These are phyloP conservation scores for Acromyrmex charruanus DNA, from an alignment of 1,140 invertebrate species.

Conservation along the genomic window DNA sequence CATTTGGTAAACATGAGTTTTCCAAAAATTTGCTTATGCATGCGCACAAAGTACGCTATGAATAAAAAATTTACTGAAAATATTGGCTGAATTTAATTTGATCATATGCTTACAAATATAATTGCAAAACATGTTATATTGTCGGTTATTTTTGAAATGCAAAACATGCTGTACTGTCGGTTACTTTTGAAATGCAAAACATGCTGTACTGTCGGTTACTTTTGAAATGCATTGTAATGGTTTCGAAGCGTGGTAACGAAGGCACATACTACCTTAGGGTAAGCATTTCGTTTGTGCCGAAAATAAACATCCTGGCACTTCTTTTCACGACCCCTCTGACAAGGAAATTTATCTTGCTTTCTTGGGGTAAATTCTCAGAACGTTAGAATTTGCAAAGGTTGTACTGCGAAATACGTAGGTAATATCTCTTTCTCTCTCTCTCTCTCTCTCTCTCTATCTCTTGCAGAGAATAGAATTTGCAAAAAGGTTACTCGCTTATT, in stretches of 20 bases:
- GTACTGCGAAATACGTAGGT: background rate
- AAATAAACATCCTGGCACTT: conserved; percentile 68
- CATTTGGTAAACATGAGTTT: background rate
- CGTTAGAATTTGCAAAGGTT: conserved; percentile 39
- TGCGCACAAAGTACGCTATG: background rate
- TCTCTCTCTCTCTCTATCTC: too few relatives aligned
- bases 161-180: too few relatives aligned
- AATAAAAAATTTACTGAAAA: background rate
- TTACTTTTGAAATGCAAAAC: too few relatives aligned
- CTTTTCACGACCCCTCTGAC: conserved; percentile 59
- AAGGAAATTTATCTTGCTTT: conserved; percentile 20
- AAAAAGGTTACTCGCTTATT: background rate
- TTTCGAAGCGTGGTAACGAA: conserved; percentile 50
- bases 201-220: background rate
- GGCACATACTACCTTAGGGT: conserved; percentile 7
- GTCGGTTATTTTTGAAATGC: too few relatives aligned
- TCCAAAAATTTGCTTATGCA: background rate
- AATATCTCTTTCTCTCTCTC: conserved; percentile 18
- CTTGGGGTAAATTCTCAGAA: conserved; percentile 4
- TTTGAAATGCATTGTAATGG: conserved; percentile 26
- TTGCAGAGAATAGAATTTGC: background rate
- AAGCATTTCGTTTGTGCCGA: conserved; percentile 51
- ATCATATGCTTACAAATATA: background rate
- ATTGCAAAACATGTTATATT: background rate
- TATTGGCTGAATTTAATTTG: background rate